Conservation (phyloP, 1,140 invertebrate genomes). For the Popillia japonica region DNA sequence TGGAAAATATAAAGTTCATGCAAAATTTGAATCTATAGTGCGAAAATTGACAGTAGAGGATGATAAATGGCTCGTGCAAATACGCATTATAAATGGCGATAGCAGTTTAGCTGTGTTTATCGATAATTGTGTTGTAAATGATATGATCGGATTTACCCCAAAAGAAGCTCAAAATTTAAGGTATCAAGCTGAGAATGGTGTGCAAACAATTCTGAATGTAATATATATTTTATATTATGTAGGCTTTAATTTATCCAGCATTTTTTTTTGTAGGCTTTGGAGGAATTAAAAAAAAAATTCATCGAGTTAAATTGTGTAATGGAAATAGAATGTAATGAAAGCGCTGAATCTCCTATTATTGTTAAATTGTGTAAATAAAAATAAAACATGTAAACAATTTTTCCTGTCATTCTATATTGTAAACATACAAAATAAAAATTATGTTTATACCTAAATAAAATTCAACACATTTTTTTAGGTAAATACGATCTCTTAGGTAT, state of each 20-base stretch:
- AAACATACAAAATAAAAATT: not conserved
- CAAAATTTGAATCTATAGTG: slow-evolving; percentile 50
- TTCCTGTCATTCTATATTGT: not conserved
- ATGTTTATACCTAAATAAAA: not conserved
- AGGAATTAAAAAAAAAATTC: slow-evolving; percentile 2
- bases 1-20: slow-evolving; percentile 50
- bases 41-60: slow-evolving; percentile 48
- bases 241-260: not conserved
- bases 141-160: slow-evolving; percentile 43
- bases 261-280: slow-evolving; percentile 20
- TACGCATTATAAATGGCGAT: slow-evolving; percentile 48
- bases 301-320: slow-evolving; percentile 13
- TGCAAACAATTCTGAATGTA: slow-evolving; percentile 30
- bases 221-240: not conserved
- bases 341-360: slow-evolving; percentile 23
- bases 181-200: slow-evolving; percentile 41
- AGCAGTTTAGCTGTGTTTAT: slow-evolving; percentile 43
- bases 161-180: slow-evolving; percentile 46
- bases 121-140: slow-evolving; percentile 47
- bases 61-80: slow-evolving; percentile 46
- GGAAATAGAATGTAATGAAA: slow-evolving; percentile 29
- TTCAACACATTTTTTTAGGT: slow-evolving; percentile 36
- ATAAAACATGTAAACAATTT: not conserved
- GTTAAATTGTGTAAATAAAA: not conserved
- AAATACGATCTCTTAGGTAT: slow-evolving; percentile 53